Conservation (phyloP, 2,113 vertebrate genomes). For the Galemys pyrenaicus region DNA sequence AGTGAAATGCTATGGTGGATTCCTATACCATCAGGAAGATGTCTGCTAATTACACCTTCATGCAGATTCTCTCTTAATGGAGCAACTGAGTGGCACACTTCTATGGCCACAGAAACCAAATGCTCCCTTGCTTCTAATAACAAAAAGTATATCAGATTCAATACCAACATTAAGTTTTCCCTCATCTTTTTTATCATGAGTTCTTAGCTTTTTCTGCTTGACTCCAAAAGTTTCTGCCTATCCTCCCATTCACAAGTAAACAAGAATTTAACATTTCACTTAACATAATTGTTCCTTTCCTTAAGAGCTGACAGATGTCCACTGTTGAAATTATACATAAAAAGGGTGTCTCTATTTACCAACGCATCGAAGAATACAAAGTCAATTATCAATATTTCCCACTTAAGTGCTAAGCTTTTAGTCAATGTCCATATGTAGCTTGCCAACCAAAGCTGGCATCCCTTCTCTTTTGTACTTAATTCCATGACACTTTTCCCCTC, state of each 20-base stretch:
- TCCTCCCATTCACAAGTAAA: neutral
- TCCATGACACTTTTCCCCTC: neutral
- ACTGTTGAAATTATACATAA: slow-evolving; percentile 37
- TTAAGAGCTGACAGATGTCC: slow-evolving; percentile 27
- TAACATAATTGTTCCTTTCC: slow-evolving; percentile 2
- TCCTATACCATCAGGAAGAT: neutral
- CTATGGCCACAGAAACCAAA: neutral
- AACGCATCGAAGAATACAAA: slow-evolving; percentile 42
- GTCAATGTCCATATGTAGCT: slow-evolving; percentile 5
- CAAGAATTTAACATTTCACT: slow-evolving; percentile 25
- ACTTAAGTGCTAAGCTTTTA: slow-evolving; percentile 15
- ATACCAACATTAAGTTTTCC: neutral
- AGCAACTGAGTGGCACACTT: neutral
- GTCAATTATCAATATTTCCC: slow-evolving; percentile 3
- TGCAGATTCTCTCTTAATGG: neutral
- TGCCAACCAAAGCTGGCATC: slow-evolving; percentile 14
- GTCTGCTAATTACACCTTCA: neutral
- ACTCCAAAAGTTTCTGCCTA: neutral
- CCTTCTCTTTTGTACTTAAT: neutral
- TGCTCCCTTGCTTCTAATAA: neutral
- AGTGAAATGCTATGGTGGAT: neutral
- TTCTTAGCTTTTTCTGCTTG: neutral
- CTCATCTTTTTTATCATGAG: neutral
- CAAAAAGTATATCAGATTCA: neutral
- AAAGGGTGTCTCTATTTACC: slow-evolving; percentile 10